These are phyloP conservation scores for Turnix velox DNA, from an alignment of 2,113 vertebrate genomes.

Conservation along the genomic window DNA sequence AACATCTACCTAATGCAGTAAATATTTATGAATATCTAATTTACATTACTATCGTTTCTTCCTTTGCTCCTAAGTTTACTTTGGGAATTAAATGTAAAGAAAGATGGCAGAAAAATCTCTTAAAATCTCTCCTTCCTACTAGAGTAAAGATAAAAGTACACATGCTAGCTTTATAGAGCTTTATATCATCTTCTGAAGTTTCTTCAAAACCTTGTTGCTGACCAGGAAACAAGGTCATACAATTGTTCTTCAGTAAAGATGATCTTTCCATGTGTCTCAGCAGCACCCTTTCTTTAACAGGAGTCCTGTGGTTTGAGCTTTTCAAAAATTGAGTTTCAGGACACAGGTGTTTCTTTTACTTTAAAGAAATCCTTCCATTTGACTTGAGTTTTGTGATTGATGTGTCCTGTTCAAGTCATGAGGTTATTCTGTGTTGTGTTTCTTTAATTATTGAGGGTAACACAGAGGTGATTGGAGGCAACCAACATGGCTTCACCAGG, in stretches of 20 bases:
- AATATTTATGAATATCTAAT: not conserved
- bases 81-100: slow-evolving; percentile 18
- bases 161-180: slow-evolving; percentile 25
- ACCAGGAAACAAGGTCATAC: slow-evolving; percentile 69
- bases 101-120: slow-evolving; percentile 27
- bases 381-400: slow-evolving; percentile 19
- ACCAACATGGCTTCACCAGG: too few species aligned
- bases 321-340: slow-evolving; percentile 46
- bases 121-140: not conserved
- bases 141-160: slow-evolving; percentile 42
- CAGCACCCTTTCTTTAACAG: slow-evolving; percentile 47
- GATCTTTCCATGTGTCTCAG: slow-evolving; percentile 66
- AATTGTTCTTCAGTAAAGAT: slow-evolving; percentile 69
- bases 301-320: slow-evolving; percentile 29
- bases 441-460: slow-evolving; percentile 1
- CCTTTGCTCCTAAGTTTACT: not conserved
- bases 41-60: slow-evolving; percentile 1
- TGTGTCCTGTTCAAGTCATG: not conserved
- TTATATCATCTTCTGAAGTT: slow-evolving; percentile 67
- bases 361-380: slow-evolving; percentile 36
- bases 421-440: not conserved
- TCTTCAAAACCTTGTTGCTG: slow-evolving; percentile 56
- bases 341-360: slow-evolving; percentile 28
- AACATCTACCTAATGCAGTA: not conserved
- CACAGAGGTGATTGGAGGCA: too few species aligned